These are phyloP conservation scores for Eucidaris tribuloides DNA, from an alignment of 35 echinoderm and acorn worm species.

Conservation along the genomic window DNA sequence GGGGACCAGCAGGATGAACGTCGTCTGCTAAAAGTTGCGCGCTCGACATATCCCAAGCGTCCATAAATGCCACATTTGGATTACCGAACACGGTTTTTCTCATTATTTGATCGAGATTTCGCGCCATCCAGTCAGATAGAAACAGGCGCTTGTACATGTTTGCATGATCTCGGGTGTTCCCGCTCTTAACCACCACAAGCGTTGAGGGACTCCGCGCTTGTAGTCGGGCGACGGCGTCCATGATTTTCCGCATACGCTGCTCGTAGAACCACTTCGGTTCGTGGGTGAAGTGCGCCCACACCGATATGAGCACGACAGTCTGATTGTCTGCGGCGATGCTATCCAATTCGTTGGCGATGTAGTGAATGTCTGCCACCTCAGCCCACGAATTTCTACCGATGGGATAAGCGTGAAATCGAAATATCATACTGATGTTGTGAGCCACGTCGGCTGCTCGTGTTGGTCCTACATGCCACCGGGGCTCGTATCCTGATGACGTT, in stretches of 20 bases:
- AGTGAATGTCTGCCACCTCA: neutral
- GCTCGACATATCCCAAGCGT: constrained; percentile 13
- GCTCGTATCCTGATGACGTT: neutral
- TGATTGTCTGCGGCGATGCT: neutral
- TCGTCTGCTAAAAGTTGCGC: neutral
- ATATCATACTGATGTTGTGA: neutral
- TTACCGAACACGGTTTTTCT: neutral
- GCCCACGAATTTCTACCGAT: neutral
- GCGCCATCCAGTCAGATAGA: neutral
- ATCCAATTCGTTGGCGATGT: neutral
- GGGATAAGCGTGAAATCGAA: neutral
- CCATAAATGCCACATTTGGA: neutral
- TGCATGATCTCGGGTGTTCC: constrained; percentile 12
- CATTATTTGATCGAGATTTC: neutral
- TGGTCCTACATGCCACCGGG: neutral
- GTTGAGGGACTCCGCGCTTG: constrained; percentile 15
- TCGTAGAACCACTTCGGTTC: neutral
- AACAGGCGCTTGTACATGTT: neutral
- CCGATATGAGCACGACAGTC: neutral
- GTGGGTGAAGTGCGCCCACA: neutral
- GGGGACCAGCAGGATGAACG: neutral
- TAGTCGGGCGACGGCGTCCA: neutral
- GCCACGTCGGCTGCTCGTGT: neutral
- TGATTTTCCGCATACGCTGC: neutral
- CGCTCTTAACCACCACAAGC: constrained; percentile 8